Conservation (phyloP, 2,888 invertebrate genomes). For the Melanostoma mellinum region DNA sequence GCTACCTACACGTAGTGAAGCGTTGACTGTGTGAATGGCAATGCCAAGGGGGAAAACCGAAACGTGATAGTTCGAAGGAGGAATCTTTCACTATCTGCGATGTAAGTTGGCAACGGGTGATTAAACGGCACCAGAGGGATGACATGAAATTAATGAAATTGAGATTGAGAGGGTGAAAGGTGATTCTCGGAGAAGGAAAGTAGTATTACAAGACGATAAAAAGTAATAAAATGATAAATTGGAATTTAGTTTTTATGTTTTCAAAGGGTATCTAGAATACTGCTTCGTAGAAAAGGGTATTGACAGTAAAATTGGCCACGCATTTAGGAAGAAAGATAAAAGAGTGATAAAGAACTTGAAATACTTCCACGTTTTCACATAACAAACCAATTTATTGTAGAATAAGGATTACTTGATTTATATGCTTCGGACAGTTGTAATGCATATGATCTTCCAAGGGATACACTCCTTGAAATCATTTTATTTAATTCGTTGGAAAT, state of each 20-base stretch:
- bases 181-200: slow-evolving; percentile 41
- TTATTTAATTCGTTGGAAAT: too few species aligned
- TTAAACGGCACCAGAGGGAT: slow-evolving; percentile 62
- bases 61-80: slow-evolving; percentile 46
- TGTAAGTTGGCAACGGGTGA: slow-evolving; percentile 41
- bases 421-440: too few species aligned
- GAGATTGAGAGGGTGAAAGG: slow-evolving; percentile 57
- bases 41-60: slow-evolving; percentile 21
- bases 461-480: too few species aligned
- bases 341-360: slow-evolving; percentile 1
- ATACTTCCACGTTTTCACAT: not conserved
- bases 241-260: not conserved
- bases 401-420: too few species aligned
- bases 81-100: slow-evolving; percentile 39
- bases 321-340: not conserved
- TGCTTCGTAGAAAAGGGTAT: slow-evolving; percentile 19
- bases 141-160: slow-evolving; percentile 70
- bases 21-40: slow-evolving; percentile 38
- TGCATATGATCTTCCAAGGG: too few species aligned
- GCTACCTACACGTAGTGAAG: slow-evolving; percentile 17
- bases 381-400: not conserved
- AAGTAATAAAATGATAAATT: slow-evolving; percentile 55
- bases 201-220: slow-evolving; percentile 38
- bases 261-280: slow-evolving; percentile 16
- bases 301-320: not conserved